Evolutionary conservation across 2,888 invertebrate species (phyloP).

Genomic region (Dasysyrphus albostriatus): DNA sequence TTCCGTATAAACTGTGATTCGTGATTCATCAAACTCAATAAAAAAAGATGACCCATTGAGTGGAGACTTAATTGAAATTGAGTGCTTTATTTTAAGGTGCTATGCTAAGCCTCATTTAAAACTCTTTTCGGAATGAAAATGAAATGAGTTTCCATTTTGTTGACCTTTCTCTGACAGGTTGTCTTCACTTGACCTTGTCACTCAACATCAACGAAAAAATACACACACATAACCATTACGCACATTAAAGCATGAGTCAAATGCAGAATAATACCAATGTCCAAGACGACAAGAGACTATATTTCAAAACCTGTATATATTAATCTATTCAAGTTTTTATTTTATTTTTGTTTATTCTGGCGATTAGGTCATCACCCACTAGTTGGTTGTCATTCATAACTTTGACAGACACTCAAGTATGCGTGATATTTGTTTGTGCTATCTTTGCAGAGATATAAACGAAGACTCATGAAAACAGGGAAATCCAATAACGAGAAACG

Average conservation of each 20-base stretch:
- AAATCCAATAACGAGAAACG: conserved; percentile 39
- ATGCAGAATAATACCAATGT: conserved; percentile 38
- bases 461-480: conserved; percentile 37
- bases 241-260: background rate
- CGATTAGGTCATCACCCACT: conserved; percentile 71
- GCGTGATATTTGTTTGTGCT: conserved; percentile 8
- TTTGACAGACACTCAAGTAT: conserved; percentile 1
- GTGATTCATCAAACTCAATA: conserved; percentile 50
- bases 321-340: conserved; percentile 19
- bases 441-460: conserved; percentile 30
- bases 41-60: conserved; percentile 35
- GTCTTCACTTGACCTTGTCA: conserved; percentile 53
- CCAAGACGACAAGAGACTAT: conserved; percentile 37
- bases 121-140: background rate
- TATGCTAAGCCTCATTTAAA: background rate
- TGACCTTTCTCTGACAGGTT: background rate
- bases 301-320: background rate
- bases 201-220: conserved; percentile 4
- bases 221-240: background rate
- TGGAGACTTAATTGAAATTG: conserved; percentile 31
- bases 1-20: conserved; percentile 16
- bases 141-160: conserved; percentile 21
- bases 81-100: conserved; percentile 1
- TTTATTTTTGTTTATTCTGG: conserved; percentile 20
- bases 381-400: conserved; percentile 51